Evolutionary conservation across 2,797 vertebrate genomes (phyloP), one percentile per base, ranked within the genome.

Genomic region (Premnoplex brunnescens): DNA sequence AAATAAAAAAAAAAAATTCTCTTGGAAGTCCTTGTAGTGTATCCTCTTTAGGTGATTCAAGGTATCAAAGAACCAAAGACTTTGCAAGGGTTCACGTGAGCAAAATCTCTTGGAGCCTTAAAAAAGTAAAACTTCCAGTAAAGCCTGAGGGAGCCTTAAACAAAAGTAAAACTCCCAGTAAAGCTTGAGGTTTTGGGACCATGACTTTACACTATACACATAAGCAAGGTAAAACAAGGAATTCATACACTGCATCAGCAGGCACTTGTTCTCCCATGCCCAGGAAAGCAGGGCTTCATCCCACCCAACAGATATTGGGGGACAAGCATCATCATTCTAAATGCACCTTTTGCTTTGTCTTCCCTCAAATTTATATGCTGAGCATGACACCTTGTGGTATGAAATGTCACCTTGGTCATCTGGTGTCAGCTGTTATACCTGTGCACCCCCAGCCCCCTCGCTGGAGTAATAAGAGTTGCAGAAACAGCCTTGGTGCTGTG

Each of bases 311-410:
- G 30, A 44, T 44, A 44, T 18, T 17, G 41, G 41, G 20, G 16
- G 20, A 32, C 13, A 43, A 43, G 17, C 60, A 63, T 22, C 21
- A 23, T 43, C 9, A 12, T 21, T 44, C 30, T 64, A 32, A 44
- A 64, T 17, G 30, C 6, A 10, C 39, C 39, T 63, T 15, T 43
- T 62, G 41, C 14, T n/a, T n/a, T 19, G 20, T 41, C 41, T 63
- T 44, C 62, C 41, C 41, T n/a, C 41, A 44, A 11, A 10, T 43
- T 44, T n/a, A 44, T 63, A 23, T 23, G 10, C 41, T 32, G 41
- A 55, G 4, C 28, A 28, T 0, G 0, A 5, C 1, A 28, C 9
- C 0, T 1, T 24, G 20, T 17, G 27, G 4, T 24, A 15, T 28
- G 27, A 22, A 68, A 41, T 24, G 48, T 28, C 32, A 21, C 27